Evolutionary conservation across 2,888 invertebrate species (phyloP).

Genomic region (Helicoverpa assulta): DNA sequence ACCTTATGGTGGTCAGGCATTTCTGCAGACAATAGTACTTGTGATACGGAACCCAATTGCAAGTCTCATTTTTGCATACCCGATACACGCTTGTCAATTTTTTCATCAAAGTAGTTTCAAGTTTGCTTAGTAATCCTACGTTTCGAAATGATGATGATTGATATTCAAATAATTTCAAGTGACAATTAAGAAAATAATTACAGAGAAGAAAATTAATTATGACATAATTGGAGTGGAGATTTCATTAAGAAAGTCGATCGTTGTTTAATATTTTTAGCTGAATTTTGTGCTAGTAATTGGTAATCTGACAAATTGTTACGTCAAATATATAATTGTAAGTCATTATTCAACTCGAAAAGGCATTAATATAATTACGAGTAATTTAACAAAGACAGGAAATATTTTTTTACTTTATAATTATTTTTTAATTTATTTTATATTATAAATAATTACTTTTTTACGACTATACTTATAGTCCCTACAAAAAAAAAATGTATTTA

Average conservation of each 20-base stretch:
- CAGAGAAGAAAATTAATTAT: conserved; percentile 10
- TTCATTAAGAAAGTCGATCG: neutral
- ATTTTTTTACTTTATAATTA: too few species aligned
- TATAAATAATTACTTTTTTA: too few species aligned
- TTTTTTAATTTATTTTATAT: too few species aligned
- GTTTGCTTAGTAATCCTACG: conserved; percentile 8
- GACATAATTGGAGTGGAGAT: conserved; percentile 26
- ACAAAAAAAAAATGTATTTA: too few species aligned
- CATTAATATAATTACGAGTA: neutral
- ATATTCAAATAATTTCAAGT: conserved; percentile 25
- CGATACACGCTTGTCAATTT: neutral
- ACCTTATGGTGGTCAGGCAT: too few species aligned
- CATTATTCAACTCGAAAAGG: neutral
- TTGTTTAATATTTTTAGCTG: neutral
- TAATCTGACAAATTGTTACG: neutral
- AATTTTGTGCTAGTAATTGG: neutral
- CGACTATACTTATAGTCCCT: too few species aligned
- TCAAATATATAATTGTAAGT: neutral
- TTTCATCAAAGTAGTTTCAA: conserved; percentile 26
- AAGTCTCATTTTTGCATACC: neutral
- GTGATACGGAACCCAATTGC: neutral
- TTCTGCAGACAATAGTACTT: too few species aligned
- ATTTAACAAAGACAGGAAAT: neutral
- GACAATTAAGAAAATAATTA: conserved; percentile 39
- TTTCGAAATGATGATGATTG: conserved; percentile 19